Conservation (phyloP, 2,797 vertebrate genomes). For the Phrynocephalus vlangalii region DNA sequence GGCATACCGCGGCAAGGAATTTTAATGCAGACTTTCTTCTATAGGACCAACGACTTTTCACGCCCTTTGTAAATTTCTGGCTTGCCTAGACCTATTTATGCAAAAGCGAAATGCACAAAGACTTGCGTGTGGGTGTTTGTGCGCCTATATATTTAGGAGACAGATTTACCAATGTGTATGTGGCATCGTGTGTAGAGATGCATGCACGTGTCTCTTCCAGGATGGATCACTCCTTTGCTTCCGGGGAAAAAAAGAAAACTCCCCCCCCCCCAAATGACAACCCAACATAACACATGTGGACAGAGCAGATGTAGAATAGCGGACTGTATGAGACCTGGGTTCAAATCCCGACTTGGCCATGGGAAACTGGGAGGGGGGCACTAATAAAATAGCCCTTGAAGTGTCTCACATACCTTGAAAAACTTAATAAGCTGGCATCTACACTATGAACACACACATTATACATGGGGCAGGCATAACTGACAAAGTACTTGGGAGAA, state of each 20-base stretch:
- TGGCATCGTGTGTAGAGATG: background rate
- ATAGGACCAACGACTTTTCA: slow-evolving; percentile 62
- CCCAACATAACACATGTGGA: too few species aligned
- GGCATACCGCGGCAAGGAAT: slow-evolving; percentile 78
- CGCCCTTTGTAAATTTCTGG: background rate
- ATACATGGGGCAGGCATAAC: too few species aligned
- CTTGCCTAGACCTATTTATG: background rate
- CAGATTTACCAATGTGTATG: background rate
- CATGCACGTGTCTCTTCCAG: background rate
- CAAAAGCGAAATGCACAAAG: background rate
- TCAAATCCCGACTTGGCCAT: too few species aligned
- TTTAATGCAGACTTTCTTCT: slow-evolving; percentile 75
- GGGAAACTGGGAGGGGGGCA: too few species aligned
- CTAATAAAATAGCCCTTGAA: too few species aligned
- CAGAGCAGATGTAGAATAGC: too few species aligned
- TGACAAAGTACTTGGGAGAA: background rate
- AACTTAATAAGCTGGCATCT: too few species aligned
- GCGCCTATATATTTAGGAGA: background rate
- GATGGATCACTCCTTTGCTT: background rate
- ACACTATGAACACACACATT: too few species aligned
- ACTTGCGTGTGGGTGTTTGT: background rate
- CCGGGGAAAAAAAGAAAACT: too few species aligned
- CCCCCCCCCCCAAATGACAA: too few species aligned
- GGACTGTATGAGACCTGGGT: too few species aligned
- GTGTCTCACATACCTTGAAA: too few species aligned